Evolutionary conservation across 2,888 invertebrate genomes (phyloP).

Genomic region (Minunthozetes semirufus): DNA sequence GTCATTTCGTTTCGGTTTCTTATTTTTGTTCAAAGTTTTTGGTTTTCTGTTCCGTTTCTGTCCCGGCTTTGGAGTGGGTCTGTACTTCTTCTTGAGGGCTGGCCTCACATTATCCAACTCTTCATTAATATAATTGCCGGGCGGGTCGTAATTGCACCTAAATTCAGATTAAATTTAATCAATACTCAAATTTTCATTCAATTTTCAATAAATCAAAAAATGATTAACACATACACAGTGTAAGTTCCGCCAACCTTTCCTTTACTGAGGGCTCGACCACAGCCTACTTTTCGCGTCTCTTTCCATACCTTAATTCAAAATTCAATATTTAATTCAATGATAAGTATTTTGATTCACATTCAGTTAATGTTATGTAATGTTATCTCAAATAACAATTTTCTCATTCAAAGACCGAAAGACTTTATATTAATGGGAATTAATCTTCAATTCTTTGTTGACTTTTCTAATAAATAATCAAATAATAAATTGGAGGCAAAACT

Average conservation of each 20-base stretch:
- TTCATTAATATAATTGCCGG: constrained; percentile 29
- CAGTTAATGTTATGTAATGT: not conserved
- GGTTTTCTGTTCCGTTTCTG: too few relatives aligned
- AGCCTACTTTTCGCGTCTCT: constrained; percentile 16
- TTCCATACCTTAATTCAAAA: constrained; percentile 24
- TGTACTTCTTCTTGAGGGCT: not conserved
- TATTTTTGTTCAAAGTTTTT: too few relatives aligned
- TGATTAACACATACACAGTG: constrained; percentile 18
- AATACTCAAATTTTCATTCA: not conserved
- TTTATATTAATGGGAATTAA: not conserved
- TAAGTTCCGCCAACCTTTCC: constrained; percentile 32
- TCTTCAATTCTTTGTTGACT: too few relatives aligned
- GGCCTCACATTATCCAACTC: constrained; percentile 32
- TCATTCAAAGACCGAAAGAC: not conserved
- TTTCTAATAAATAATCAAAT: not conserved
- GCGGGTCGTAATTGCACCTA: constrained; percentile 10
- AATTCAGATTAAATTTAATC: not conserved
- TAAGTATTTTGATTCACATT: not conserved
- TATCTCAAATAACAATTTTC: not conserved
- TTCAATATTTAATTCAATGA: not conserved
- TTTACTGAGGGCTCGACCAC: constrained; percentile 30
- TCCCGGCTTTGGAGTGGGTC: not conserved
- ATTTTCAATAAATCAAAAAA: not conserved
- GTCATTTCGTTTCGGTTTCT: too few relatives aligned
- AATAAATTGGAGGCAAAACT: too few relatives aligned